These are phyloP conservation scores for Tragelaphus scriptus DNA, from an alignment of 2,113 vertebrate genomes.

Conservation along the genomic window DNA sequence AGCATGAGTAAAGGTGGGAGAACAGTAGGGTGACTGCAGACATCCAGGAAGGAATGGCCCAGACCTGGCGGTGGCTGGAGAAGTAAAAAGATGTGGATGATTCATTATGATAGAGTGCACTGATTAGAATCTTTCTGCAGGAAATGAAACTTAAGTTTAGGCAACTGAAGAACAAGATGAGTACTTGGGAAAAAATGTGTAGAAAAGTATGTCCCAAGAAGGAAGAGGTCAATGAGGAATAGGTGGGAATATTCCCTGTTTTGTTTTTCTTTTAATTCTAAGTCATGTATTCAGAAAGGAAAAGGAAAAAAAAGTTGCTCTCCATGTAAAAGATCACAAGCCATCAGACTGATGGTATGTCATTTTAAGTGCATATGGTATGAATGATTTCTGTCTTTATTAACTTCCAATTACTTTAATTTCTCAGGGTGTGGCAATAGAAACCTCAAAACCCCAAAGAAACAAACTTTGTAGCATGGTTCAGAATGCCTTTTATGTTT, in stretches of 20 bases:
- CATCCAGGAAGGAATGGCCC: neutral
- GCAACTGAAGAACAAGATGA: neutral
- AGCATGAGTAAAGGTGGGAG: too few species aligned
- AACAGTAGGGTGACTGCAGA: neutral
- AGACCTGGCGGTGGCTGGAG: neutral
- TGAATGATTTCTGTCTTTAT: constrained; percentile 12
- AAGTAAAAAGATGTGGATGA: neutral
- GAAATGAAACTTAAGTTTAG: neutral
- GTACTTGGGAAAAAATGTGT: neutral
- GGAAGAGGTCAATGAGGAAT: neutral
- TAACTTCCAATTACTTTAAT: constrained; percentile 3
- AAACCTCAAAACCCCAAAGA: neutral
- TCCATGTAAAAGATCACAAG: neutral
- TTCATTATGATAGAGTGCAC: neutral
- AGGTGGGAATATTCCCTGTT: neutral
- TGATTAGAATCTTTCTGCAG: neutral
- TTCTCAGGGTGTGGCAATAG: neutral
- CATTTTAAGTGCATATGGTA: neutral
- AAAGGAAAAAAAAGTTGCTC: neutral
- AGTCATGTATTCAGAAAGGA: neutral
- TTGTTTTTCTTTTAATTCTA: neutral
- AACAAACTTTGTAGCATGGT: neutral
- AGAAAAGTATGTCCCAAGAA: neutral
- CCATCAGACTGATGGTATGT: neutral
- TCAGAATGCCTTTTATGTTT: constrained; percentile 13